Percentiles rank a stretch among this genome's conserved stretches.
phyloP scores from a whole-genome alignment of 2,888 invertebrate species.

The Nemotelus pantherinus region DNA sequence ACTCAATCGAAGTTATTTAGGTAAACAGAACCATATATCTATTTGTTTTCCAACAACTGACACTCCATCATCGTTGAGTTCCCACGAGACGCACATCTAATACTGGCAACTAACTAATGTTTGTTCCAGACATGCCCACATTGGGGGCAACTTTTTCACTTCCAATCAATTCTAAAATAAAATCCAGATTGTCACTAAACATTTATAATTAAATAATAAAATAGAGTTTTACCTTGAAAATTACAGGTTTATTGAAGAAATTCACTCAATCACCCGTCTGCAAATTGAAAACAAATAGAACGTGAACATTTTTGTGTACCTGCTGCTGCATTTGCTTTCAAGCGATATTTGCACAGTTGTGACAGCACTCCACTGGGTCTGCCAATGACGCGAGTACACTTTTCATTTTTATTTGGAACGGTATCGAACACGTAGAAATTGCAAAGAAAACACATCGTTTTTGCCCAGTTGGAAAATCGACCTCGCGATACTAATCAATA shows the following conservation, averaged over 20 bases:
- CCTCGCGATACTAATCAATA: not conserved
- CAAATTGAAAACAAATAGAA: conserved; percentile 20
- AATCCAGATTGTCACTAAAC: not conserved
- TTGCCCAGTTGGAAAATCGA: conserved; percentile 19
- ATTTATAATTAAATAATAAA: conserved; percentile 5
- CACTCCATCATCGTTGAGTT: too few relatives aligned
- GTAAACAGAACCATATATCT: too few relatives aligned
- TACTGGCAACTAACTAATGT: too few relatives aligned
- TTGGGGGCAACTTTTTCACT: conserved; percentile 1
- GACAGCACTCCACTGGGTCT: not conserved
- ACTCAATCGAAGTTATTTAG: too few relatives aligned
- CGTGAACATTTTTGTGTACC: not conserved
- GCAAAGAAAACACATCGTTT: conserved; percentile 17
- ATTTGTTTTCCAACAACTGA: too few relatives aligned
- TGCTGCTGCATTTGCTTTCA: not conserved
- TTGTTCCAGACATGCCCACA: not conserved
- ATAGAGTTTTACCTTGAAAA: conserved; percentile 23
- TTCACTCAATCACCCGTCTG: conserved; percentile 1
- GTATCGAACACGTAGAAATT: not conserved
- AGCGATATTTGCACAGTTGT: conserved; percentile 19
- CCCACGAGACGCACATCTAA: too few relatives aligned
- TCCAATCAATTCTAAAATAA: conserved; percentile 10
- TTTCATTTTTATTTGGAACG: conserved; percentile 7
- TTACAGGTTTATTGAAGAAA: not conserved
- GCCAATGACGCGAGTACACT: not conserved